These are phyloP conservation scores for Semaprochilodus insignis DNA, from an alignment of 2,797 vertebrate species.

Conservation along the genomic window DNA sequence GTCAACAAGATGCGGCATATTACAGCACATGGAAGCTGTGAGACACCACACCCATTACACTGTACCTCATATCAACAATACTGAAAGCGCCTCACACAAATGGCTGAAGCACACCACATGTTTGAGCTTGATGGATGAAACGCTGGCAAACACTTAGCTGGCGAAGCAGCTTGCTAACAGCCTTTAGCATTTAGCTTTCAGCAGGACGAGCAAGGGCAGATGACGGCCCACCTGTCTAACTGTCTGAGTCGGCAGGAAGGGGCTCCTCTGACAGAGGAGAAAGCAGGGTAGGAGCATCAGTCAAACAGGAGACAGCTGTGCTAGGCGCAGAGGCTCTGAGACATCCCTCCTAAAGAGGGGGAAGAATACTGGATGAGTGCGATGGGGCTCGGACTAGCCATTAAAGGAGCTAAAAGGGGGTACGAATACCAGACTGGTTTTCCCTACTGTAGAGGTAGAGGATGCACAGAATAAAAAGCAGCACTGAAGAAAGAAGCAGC, in stretches of 20 bases:
- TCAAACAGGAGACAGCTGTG: conserved; percentile 33
- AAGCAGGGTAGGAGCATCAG: conserved; percentile 31
- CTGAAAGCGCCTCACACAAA: conserved; percentile 8
- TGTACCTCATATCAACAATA: neutral
- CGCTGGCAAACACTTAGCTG: conserved; percentile 2
- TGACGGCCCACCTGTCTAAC: conserved; percentile 76
- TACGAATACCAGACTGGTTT: neutral
- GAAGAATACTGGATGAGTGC: neutral
- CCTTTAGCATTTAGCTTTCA: conserved; percentile 72
- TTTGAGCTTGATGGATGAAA: conserved; percentile 16
- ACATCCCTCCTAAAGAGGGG: neutral
- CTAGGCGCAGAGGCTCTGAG: conserved; percentile 3
- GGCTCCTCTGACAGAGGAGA: conserved; percentile 32
- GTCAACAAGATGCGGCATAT: neutral
- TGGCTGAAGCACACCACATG: neutral
- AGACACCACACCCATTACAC: neutral
- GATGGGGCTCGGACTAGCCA: neutral
- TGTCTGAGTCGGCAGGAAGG: conserved; percentile 31
- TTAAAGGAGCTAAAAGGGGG: neutral
- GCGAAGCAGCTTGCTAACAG: conserved; percentile 58
- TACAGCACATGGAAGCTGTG: neutral
- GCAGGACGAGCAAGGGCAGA: conserved; percentile 66
- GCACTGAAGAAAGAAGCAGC: neutral
- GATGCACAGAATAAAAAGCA: neutral
- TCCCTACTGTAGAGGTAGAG: too few species aligned